Evolutionary conservation across 1,140 invertebrate genomes (phyloP).

Genomic region (Helicoverpa armigera): DNA sequence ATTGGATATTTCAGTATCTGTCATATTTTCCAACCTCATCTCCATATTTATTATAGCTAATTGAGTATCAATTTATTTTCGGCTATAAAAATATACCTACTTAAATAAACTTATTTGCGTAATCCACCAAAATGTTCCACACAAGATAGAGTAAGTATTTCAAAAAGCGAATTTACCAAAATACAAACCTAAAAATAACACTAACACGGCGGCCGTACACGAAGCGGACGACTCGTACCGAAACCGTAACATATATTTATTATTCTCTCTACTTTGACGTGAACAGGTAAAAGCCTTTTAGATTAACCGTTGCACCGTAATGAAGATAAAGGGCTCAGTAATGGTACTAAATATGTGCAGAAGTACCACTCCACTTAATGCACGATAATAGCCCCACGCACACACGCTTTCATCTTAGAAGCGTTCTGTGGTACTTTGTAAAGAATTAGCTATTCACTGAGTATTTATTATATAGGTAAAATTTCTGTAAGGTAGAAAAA

Average conservation of each 20-base stretch:
- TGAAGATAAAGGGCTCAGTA: conserved; percentile 65
- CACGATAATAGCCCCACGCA: background rate
- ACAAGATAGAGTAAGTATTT: background rate
- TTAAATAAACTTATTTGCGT: too few relatives aligned
- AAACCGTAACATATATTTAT: conserved; percentile 58
- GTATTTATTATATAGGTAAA: too few relatives aligned
- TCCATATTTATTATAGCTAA: too few relatives aligned
- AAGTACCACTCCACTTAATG: conserved; percentile 29
- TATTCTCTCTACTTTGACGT: conserved; percentile 61
- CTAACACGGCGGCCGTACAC: conserved; percentile 19
- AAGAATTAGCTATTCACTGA: background rate
- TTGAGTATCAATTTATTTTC: too few relatives aligned
- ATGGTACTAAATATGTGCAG: conserved; percentile 46
- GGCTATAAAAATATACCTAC: too few relatives aligned
- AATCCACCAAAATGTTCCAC: too few relatives aligned
- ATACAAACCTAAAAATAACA: conserved; percentile 5
- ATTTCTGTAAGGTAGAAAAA: too few relatives aligned
- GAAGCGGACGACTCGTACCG: background rate
- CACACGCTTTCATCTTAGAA: background rate
- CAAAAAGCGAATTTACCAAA: background rate
- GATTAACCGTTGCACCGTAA: conserved; percentile 63
- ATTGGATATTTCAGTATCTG: too few relatives aligned
- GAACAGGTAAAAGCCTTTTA: conserved; percentile 64
- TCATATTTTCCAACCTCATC: too few relatives aligned
- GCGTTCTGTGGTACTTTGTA: background rate